Evolutionary conservation across 2,888 invertebrate species (phyloP).

Genomic region (Lycophotia porphyrea): DNA sequence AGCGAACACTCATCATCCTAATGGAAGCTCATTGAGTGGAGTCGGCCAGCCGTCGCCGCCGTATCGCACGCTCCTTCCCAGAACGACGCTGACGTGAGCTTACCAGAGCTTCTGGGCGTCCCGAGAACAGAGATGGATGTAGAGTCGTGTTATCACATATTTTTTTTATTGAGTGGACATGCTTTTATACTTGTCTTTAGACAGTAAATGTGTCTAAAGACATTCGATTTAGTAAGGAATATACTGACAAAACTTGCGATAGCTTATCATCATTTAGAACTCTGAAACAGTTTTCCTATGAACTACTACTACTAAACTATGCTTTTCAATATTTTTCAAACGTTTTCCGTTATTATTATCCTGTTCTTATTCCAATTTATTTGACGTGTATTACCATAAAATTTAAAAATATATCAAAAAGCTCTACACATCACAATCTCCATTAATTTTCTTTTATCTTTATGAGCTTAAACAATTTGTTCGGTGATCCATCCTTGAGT

Average conservation of each 20-base stretch:
- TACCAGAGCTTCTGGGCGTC: conserved; percentile 57
- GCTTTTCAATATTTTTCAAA: not conserved
- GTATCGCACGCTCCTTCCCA: conserved; percentile 68
- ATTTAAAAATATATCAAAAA: conserved; percentile 12
- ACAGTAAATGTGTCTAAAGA: not conserved
- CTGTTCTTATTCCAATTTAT: not conserved
- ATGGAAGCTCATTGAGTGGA: conserved; percentile 74
- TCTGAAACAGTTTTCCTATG: not conserved
- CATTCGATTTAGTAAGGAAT: not conserved
- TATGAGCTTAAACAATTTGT: conserved; percentile 58
- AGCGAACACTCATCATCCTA: conserved; percentile 71
- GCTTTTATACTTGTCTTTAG: not conserved
- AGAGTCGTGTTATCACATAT: conserved; percentile 23
- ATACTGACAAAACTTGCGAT: not conserved
- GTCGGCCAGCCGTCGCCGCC: conserved; percentile 65
- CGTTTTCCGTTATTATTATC: accelerated
- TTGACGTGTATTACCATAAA: not conserved
- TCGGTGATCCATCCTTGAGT: conserved; percentile 59
- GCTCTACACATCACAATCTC: conserved; percentile 25
- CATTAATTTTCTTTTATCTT: conserved; percentile 53
- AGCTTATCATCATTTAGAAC: not conserved
- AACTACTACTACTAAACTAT: too few species aligned
- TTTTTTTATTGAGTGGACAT: not conserved
- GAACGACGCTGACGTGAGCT: conserved; percentile 72
- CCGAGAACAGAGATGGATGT: conserved; percentile 41